Evolutionary conservation across 2,113 vertebrate species (phyloP).

Genomic region (Irena cyanogastra): DNA sequence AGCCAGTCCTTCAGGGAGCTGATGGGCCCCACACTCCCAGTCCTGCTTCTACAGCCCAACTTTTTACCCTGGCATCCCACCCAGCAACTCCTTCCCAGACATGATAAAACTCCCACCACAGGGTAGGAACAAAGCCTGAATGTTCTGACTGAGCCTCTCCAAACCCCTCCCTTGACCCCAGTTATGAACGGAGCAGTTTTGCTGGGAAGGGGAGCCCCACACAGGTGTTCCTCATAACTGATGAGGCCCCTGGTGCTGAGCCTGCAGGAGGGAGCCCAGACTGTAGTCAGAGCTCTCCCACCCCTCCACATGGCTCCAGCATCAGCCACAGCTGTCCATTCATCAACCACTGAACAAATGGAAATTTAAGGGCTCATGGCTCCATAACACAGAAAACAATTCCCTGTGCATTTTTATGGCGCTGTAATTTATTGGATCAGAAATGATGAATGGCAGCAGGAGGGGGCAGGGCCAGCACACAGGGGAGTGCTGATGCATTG

Average conservation of each 20-base stretch:
- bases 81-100: background rate
- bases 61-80: background rate
- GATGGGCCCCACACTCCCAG: background rate
- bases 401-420: constrained; percentile 38
- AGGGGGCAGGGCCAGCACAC: background rate
- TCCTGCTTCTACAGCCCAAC: background rate
- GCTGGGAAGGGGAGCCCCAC: background rate
- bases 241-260: background rate
- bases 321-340: background rate
- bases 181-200: background rate
- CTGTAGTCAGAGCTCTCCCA: background rate
- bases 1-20: background rate
- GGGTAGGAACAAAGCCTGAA: background rate
- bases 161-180: background rate
- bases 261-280: background rate
- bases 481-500: background rate
- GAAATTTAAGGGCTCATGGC: constrained; percentile 54
- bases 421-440: constrained; percentile 52
- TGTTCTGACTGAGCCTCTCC: background rate
- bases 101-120: background rate
- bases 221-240: background rate
- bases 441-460: constrained; percentile 41
- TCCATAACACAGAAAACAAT: constrained; percentile 57
- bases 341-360: constrained; percentile 56
- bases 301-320: background rate